phyloP scores from a whole-genome alignment of 2,888 invertebrate species.

The Drosophila birchii region DNA sequence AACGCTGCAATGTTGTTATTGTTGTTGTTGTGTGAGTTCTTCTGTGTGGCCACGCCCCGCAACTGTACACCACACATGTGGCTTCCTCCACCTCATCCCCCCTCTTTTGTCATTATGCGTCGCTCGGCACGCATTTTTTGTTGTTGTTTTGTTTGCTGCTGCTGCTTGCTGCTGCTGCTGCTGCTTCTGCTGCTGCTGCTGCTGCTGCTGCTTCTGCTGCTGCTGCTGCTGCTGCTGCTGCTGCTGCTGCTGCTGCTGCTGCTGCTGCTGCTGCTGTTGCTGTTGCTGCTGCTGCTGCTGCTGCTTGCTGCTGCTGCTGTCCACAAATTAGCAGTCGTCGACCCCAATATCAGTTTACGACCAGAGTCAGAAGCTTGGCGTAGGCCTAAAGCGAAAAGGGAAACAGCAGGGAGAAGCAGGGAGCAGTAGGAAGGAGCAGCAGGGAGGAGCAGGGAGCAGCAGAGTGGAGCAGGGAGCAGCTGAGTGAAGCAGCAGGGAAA shows the following conservation, averaged over 20 bases:
- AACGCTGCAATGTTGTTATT: not conserved
- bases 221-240: constrained; percentile 30
- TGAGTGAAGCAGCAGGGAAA: not conserved
- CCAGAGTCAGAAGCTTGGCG: constrained; percentile 50
- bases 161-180: constrained; percentile 20
- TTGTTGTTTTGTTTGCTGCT: constrained; percentile 40
- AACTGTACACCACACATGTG: constrained; percentile 70
- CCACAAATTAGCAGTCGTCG: constrained; percentile 79
- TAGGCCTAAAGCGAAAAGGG: constrained; percentile 14
- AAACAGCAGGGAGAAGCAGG: constrained; percentile 1
- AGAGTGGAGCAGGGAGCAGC: not conserved
- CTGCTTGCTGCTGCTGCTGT: constrained; percentile 37
- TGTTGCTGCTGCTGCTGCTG: constrained; percentile 14
- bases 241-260: constrained; percentile 27
- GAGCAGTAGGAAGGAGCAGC: not conserved
- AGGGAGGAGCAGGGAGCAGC: constrained; percentile 1
- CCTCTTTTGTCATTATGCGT: constrained; percentile 7
- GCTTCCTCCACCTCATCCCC: constrained; percentile 51
- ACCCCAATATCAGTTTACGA: constrained; percentile 80
- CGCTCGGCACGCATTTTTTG: constrained; percentile 42
- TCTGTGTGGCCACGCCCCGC: constrained; percentile 64
- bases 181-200: constrained; percentile 34
- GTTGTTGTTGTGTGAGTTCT: not conserved
- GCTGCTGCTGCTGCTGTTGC: too few relatives aligned
- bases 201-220: constrained; percentile 24